Evolutionary conservation across 2,888 invertebrate species (phyloP).

Genomic region (Smittia aterrima): DNA sequence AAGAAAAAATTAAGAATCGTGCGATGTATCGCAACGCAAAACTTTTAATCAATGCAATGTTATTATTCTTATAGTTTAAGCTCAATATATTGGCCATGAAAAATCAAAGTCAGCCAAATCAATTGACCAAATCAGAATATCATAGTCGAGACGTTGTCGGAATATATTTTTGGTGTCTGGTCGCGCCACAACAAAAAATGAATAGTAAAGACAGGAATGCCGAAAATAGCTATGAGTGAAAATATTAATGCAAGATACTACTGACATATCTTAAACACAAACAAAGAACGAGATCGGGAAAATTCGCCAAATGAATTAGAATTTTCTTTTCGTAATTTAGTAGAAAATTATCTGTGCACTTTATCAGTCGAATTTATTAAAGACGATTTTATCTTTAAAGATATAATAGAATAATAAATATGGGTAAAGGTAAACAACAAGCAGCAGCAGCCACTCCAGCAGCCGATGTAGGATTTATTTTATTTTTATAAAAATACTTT

Average conservation of each 20-base stretch:
- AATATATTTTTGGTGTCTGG: no score
- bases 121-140: background rate
- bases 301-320: background rate
- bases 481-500: background rate
- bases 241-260: no score
- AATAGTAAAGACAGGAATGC: background rate
- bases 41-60: background rate
- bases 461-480: background rate
- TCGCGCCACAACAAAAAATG: no score
- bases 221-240: background rate
- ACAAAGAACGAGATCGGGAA: no score
- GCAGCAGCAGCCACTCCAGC: background rate
- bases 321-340: background rate
- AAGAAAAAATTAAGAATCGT: no score
- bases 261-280: no score
- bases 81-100: background rate
- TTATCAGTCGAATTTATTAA: background rate
- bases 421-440: slow-evolving; percentile 14
- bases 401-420: background rate
- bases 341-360: background rate
- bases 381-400: background rate
- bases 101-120: background rate
- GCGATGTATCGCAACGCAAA: no score
- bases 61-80: background rate
- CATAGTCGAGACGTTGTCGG: background rate